Conservation (phyloP, 2,888 invertebrate genomes). For the Xestia ashworthii region DNA sequence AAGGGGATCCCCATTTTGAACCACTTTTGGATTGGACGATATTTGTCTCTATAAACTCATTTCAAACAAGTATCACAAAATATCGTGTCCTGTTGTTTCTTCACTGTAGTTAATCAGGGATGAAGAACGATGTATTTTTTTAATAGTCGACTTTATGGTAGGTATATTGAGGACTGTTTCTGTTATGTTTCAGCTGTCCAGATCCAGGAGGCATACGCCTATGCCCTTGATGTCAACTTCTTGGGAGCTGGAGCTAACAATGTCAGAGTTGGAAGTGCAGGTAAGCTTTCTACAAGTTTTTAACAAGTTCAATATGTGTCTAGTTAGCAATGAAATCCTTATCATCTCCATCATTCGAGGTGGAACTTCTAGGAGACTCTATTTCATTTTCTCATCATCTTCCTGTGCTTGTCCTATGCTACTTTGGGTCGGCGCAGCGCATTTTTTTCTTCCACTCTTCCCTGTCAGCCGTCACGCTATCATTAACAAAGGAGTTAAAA, state of each 20-base stretch:
- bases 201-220: constrained; percentile 93
- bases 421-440: not conserved
- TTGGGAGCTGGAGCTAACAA: constrained; percentile 93
- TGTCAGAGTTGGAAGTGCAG: constrained; percentile 90
- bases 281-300: constrained; percentile 1
- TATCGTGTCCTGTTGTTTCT: too few species aligned
- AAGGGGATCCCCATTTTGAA: too few species aligned
- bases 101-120: not conserved
- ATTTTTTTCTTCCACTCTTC: not conserved
- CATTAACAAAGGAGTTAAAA: not conserved
- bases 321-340: not conserved
- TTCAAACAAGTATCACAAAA: too few species aligned
- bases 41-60: too few species aligned
- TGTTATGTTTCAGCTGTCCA: constrained; percentile 89
- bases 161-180: not conserved
- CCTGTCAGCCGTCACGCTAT: not conserved
- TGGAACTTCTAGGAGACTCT: not conserved
- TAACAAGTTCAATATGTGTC: not conserved
- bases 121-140: not conserved
- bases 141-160: not conserved
- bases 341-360: not conserved
- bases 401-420: not conserved
- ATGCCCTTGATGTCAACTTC: constrained; percentile 92
- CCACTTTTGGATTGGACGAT: too few species aligned
- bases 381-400: not conserved